Percentiles rank a stretch among this genome's conserved stretches.
phyloP scores from a whole-genome alignment of 2,797 vertebrate species.

The Chiroxiphia lanceolata region DNA sequence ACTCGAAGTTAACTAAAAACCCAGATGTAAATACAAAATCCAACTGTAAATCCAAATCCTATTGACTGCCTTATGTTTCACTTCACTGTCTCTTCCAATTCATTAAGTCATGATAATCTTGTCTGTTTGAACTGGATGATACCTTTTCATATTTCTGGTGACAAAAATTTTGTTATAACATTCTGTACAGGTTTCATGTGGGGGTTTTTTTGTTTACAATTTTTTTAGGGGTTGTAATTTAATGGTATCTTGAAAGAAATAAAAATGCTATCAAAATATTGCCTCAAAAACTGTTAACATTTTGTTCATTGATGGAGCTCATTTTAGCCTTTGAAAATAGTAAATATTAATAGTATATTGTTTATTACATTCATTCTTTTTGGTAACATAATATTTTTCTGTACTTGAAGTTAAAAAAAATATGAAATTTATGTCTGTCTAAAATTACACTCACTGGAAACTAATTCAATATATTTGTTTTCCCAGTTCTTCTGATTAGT shows the following conservation, averaged over 20 bases:
- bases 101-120: neutral
- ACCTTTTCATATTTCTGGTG: neutral
- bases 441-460: neutral
- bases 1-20: neutral
- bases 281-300: neutral
- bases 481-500: neutral
- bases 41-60: neutral
- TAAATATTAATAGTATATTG: neutral
- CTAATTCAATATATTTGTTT: neutral
- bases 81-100: neutral
- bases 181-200: neutral
- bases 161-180: neutral
- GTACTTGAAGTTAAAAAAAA: neutral
- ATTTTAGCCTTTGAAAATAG: neutral
- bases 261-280: neutral
- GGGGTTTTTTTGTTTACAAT: rapidly evolving
- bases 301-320: neutral
- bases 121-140: neutral
- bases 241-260: neutral
- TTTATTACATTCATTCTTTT: neutral
- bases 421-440: neutral
- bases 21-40: neutral
- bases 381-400: neutral
- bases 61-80: neutral
- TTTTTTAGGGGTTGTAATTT: rapidly evolving